Evolutionary conservation across 1,140 invertebrate species (phyloP), one percentile per base, ranked within the genome.

Genomic region (Cryptotermes secundus): DNA sequence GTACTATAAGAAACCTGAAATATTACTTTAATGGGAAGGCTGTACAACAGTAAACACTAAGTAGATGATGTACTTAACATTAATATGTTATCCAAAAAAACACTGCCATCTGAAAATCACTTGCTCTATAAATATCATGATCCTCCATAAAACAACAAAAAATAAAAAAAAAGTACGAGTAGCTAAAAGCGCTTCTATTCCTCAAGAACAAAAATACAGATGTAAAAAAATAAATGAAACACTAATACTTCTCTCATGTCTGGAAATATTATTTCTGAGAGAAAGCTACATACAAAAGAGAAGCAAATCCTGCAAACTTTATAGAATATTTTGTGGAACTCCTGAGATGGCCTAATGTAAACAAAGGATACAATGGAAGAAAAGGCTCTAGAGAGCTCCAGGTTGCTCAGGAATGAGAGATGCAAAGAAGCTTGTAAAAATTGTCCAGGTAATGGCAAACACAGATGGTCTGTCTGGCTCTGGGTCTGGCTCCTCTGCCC

Each of bases 371-470:
- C 31, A 38, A 34, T 45, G 81, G 31, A 38, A 31, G 53, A 79
- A 80, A 34, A 31, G 6, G 31, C 26, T 45, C 90, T 92, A 93
- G 83, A 92, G 89, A 85, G 91, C 91, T 86, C 92, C 92, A 83
- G 93, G 93, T 86, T 93, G 92, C 86, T 96, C 95, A 6, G 95
- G 95, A 88, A 96, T 93, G 34, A 96, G 90, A 1, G 95, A 96
- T 3, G 95, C 92, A 87, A 96, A 95, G 89, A 96, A 95, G 35
- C 93, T 93, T 14, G 93, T 93, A 85, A 96, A 93, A 86, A 96
- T 94, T 87, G 94, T 95, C 93, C 94, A 95, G 9, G 93, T 93
- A 12, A 94, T 91, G n/a, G 92, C 92, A 14, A 95, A 89, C 72
- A 93, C 88, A 2, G 94, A 93, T 45, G 93, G 93, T 88, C 92